Percentiles rank a stretch among this genome's conserved stretches.
Evolutionary conservation across 2,113 vertebrate genomes (phyloP).

Genomic region (Chascanopsetta lugubris): DNA sequence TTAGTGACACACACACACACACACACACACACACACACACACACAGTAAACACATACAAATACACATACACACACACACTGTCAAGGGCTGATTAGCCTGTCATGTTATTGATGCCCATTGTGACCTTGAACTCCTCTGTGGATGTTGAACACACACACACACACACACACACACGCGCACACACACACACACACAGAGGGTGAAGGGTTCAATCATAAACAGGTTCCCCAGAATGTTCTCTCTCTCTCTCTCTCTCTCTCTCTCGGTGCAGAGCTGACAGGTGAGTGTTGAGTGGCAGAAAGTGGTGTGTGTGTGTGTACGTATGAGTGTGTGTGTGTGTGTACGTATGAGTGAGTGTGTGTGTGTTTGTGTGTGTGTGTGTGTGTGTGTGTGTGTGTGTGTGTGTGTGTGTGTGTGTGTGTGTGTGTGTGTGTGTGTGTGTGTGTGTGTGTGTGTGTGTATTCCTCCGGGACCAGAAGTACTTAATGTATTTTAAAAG

Average conservation of each 20-base stretch:
- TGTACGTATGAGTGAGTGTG: too few species aligned
- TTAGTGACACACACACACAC: slow-evolving; percentile 26
- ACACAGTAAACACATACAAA: neutral
- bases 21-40: neutral
- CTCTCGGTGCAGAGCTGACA: slow-evolving; percentile 12
- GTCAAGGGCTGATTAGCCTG: slow-evolving; percentile 36
- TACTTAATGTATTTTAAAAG: slow-evolving; percentile 58
- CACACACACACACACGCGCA: neutral
- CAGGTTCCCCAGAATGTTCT: slow-evolving; percentile 31
- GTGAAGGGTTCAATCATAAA: slow-evolving; percentile 48
- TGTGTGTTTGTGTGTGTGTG: slow-evolving; percentile 37
- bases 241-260: too few species aligned
- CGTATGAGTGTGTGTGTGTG: slow-evolving; percentile 26
- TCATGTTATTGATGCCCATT: slow-evolving; percentile 19
- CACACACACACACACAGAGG: neutral
- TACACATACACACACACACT: neutral
- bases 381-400: slow-evolving; percentile 26
- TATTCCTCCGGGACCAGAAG: slow-evolving; percentile 48
- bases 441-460: slow-evolving; percentile 27
- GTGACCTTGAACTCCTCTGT: slow-evolving; percentile 29
- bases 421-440: slow-evolving; percentile 27
- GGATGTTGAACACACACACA: neutral
- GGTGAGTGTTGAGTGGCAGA: slow-evolving; percentile 53
- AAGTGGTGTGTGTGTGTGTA: slow-evolving; percentile 28
- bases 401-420: slow-evolving; percentile 26